These are phyloP conservation scores for Resseliella maxima DNA, from an alignment of 2,888 invertebrate genomes.

Conservation along the genomic window DNA sequence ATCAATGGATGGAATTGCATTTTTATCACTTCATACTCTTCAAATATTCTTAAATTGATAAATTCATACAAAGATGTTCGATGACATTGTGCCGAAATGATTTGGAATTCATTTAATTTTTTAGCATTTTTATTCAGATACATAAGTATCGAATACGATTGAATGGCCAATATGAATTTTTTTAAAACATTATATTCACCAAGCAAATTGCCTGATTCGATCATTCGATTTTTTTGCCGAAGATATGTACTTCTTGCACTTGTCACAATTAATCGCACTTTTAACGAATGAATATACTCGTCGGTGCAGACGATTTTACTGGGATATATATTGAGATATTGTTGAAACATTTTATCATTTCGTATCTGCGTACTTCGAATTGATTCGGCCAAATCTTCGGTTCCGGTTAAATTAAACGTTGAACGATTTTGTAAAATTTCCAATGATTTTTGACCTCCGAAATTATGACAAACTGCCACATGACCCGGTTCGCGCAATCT, in stretches of 20 bases:
- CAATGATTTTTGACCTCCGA: constrained; percentile 59
- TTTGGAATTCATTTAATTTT: constrained; percentile 16
- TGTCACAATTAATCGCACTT: constrained; percentile 7
- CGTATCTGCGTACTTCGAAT: constrained; percentile 62
- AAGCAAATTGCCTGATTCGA: not conserved
- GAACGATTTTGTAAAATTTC: constrained; percentile 58
- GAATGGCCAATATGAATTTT: constrained; percentile 22
- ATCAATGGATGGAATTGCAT: constrained; percentile 57
- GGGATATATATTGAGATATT: not conserved
- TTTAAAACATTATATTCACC: constrained; percentile 6
- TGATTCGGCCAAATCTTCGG: constrained; percentile 62
- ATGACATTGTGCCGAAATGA: constrained; percentile 20
- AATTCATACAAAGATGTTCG: not conserved
- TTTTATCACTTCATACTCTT: constrained; percentile 31
- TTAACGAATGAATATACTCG: not conserved
- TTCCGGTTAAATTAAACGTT: constrained; percentile 58
- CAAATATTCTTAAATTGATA: constrained; percentile 35
- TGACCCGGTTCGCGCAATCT: constrained; percentile 58
- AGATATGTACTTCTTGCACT: constrained; percentile 45
- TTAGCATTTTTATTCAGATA: not conserved
- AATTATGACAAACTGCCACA: constrained; percentile 61
- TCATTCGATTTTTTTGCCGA: constrained; percentile 12
- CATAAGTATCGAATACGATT: not conserved
- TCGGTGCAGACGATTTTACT: not conserved
- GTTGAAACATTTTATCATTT: constrained; percentile 57